Evolutionary conservation across 1,140 invertebrate genomes (phyloP), one percentile per base, ranked within the genome.

Genomic region (Bombus soroeensis): DNA sequence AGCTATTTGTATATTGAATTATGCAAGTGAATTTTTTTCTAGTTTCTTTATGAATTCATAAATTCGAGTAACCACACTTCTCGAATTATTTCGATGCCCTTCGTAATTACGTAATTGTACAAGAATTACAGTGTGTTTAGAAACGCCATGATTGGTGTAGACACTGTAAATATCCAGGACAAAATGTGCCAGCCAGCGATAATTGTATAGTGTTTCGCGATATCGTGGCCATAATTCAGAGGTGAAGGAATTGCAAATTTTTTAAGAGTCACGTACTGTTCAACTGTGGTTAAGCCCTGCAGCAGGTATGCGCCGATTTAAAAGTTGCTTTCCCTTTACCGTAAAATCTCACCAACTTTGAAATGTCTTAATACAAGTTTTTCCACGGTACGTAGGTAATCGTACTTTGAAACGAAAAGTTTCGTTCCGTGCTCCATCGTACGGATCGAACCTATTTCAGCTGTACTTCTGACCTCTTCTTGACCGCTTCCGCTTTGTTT

Each of bases 361-460:
- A 90, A 78, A 90, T 89, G 89, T 90, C 89, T 90, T 90, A 90
- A 90, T 90, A 90, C 86, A 90, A 91, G 89, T 91, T 91, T 89
- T 91, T 91, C 88, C 72, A 89, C 57, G 74, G 85, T 88, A 89
- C 88, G 81, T 84, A 82, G 86, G 88, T 91, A 91, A 91, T 91
- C 89, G 90, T 88, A 91, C 88, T 91, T 91, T 91, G 81, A 89
- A 91, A 89, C 89, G 90, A 88, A 91, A 91, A 91, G 88, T 91
- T 90, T 82, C 77, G 78, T 72, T 57, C 76, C 28, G 73, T 62
- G 82, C 83, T 90, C 86, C 80, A 90, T 90, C 81, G 85, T 72
- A 76, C 77, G 85, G 68, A 89, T 83, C 78, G 89, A 71, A 90
- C 70, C 86, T 89, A 90, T 89, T 89, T 90, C 82, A 80, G 34